Conservation (phyloP, 2,797 vertebrate species). For the Clamator glandarius region DNA sequence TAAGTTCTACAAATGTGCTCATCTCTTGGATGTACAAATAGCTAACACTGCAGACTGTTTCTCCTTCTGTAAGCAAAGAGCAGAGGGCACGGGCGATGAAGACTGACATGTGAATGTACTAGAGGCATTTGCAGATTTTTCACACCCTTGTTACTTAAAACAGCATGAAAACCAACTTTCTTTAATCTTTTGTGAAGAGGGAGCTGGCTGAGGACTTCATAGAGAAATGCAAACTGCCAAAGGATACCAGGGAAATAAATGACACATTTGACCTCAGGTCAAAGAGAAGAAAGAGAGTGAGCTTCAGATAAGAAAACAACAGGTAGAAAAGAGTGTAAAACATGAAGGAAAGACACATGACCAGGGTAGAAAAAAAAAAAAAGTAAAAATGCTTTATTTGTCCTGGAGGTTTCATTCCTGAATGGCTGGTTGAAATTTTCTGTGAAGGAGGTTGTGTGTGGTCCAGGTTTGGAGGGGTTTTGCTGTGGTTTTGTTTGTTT, state of each 20-base stretch:
- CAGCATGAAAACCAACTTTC: not conserved
- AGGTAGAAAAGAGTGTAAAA: not conserved
- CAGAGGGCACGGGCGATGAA: fast-evolving
- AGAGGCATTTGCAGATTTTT: not conserved
- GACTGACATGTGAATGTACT: not conserved
- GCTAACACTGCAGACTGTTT: fast-evolving
- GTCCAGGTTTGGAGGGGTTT: not conserved
- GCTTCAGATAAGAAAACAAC: not conserved
- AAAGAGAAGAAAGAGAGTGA: not conserved
- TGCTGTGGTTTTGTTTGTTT: not conserved
- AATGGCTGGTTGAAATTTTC: not conserved
- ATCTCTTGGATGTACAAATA: not conserved
- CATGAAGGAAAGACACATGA: not conserved
- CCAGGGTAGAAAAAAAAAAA: not conserved
- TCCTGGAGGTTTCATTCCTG: not conserved
- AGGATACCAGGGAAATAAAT: conserved; percentile 2
- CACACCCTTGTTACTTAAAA: not conserved
- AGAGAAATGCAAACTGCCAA: conserved; percentile 41
- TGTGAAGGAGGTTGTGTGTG: not conserved
- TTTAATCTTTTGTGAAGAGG: not conserved
- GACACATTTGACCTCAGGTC: conserved; percentile 12
- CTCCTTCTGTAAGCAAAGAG: not conserved
- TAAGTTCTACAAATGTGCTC: not conserved
- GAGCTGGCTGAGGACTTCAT: not conserved
- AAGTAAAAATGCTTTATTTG: not conserved